These are phyloP conservation scores for Linyphia triangularis DNA, from an alignment of 2,888 invertebrate genomes.

Conservation along the genomic window DNA sequence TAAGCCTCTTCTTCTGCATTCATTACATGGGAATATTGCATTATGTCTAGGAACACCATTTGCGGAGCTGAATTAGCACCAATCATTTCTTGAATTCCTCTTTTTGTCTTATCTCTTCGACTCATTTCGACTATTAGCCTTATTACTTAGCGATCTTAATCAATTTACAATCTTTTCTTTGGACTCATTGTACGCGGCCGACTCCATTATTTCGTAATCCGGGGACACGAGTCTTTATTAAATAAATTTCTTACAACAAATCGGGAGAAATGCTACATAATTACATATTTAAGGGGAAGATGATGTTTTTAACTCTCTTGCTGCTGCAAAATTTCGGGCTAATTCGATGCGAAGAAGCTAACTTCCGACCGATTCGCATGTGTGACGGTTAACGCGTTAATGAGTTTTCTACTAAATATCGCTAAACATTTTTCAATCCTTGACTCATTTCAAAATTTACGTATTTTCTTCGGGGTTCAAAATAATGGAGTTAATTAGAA, in stretches of 20 bases:
- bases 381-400: neutral
- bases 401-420: neutral
- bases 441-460: no score
- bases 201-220: slow-evolving; percentile 72
- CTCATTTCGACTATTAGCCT: slow-evolving; percentile 74
- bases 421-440: neutral
- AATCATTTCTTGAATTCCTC: slow-evolving; percentile 71
- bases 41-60: slow-evolving; percentile 59
- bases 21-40: slow-evolving; percentile 68
- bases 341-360: neutral
- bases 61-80: slow-evolving; percentile 69
- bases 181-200: slow-evolving; percentile 5
- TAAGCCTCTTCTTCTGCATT: slow-evolving; percentile 73
- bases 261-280: slow-evolving; percentile 56
- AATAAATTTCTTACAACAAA: slow-evolving; percentile 61
- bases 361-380: neutral
- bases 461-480: no score
- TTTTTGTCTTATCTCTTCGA: slow-evolving; percentile 36
- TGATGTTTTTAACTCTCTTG: slow-evolving; percentile 56
- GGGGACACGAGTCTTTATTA: slow-evolving; percentile 47
- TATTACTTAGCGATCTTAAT: slow-evolving; percentile 75
- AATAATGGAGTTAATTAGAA: no score
- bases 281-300: slow-evolving; percentile 69
- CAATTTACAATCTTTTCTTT: slow-evolving; percentile 73
- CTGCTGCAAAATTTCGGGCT: neutral